Evolutionary conservation across 2,797 vertebrate genomes (phyloP).

Genomic region (Salarias fasciatus): DNA sequence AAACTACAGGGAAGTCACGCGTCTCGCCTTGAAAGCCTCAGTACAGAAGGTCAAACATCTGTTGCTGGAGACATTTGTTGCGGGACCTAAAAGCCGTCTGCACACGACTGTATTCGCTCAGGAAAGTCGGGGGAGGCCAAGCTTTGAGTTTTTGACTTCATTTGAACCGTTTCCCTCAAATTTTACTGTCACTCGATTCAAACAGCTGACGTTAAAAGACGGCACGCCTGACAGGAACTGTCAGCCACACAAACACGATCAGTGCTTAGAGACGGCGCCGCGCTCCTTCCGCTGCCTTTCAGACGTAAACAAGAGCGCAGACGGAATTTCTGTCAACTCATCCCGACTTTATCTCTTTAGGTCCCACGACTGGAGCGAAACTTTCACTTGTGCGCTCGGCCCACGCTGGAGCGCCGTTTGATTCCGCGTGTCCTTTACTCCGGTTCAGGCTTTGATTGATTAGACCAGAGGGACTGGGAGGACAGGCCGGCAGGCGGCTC

Average conservation of each 20-base stretch:
- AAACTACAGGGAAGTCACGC: not conserved
- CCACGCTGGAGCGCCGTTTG: constrained; percentile 1
- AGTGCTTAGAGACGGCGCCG: constrained; percentile 24
- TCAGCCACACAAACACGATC: constrained; percentile 25
- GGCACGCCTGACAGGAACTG: constrained; percentile 12
- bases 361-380: constrained; percentile 5
- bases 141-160: not conserved
- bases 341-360: not conserved
- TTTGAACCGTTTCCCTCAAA: constrained; percentile 11
- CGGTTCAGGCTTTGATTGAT: constrained; percentile 51
- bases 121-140: not conserved
- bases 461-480: constrained; percentile 15
- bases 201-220: constrained; percentile 20
- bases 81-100: not conserved
- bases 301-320: constrained; percentile 26
- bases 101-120: not conserved
- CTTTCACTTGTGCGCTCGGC: constrained; percentile 14
- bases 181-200: constrained; percentile 12
- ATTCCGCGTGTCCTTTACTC: constrained; percentile 3
- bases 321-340: constrained; percentile 31
- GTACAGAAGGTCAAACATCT: constrained; percentile 9
- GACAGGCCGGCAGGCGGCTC: constrained; percentile 32
- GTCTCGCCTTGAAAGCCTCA: not conserved
- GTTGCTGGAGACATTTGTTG: constrained; percentile 9
- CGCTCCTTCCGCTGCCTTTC: constrained; percentile 8